A percentile compares a stretch with the other conserved stretches of the same genome.
These are phyloP conservation scores for Corydoras sp. DNA, from an alignment of 2,113 vertebrate genomes.

Conservation along the genomic window DNA sequence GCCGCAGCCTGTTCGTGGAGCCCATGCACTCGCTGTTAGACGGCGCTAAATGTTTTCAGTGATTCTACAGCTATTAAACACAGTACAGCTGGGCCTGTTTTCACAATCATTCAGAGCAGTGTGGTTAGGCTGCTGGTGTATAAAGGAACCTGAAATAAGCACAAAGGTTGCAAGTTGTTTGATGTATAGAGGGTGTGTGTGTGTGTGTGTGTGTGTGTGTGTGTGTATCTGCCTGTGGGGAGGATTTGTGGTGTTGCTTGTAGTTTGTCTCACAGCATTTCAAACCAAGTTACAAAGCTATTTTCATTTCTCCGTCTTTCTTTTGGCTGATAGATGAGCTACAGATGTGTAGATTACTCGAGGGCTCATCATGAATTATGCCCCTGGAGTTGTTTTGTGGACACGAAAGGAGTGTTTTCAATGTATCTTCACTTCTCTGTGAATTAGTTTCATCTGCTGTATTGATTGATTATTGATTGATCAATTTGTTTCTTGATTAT, in stretches of 20 bases:
- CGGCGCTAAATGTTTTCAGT: background rate
- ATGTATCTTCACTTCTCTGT: no score
- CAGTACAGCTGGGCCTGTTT: background rate
- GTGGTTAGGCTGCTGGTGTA: constrained; percentile 11
- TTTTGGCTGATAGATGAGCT: constrained; percentile 12
- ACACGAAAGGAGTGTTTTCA: no score
- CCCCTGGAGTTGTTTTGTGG: no score
- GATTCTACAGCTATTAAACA: background rate
- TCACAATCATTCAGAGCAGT: constrained; percentile 25
- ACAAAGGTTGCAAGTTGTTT: constrained; percentile 10
- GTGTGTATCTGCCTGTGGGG: background rate
- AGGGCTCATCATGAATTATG: no score
- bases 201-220: constrained; percentile 2
- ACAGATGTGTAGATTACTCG: no score
- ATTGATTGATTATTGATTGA: no score
- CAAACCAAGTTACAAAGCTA: constrained; percentile 27
- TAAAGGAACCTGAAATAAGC: constrained; percentile 19
- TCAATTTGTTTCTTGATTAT: no score
- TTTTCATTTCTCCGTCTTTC: constrained; percentile 12
- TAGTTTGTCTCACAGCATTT: background rate
- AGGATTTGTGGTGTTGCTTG: constrained; percentile 22
- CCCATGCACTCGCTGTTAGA: constrained; percentile 28
- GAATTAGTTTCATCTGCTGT: no score
- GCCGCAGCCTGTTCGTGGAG: constrained; percentile 25
- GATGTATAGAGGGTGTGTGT: constrained; percentile 9